These are phyloP conservation scores for Eudiplozoon nipponicum DNA, from an alignment of 2,888 invertebrate species.

Conservation along the genomic window DNA sequence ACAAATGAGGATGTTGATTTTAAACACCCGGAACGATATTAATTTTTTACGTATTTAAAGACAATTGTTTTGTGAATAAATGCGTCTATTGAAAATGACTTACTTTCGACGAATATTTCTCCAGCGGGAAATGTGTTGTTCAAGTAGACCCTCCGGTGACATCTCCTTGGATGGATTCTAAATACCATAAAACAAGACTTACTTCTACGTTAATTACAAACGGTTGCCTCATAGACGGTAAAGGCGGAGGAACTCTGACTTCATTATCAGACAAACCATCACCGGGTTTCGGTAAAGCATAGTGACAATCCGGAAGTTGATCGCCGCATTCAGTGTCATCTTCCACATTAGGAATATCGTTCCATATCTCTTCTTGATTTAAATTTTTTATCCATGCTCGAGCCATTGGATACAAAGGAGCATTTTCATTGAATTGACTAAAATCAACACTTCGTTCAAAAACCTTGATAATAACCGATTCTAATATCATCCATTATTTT, in stretches of 20 bases:
- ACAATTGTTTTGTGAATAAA: too few species aligned
- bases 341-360: constrained; percentile 6
- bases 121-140: constrained; percentile 8
- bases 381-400: constrained; percentile 8
- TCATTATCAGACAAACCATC: constrained; percentile 9
- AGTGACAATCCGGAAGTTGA: constrained; percentile 10
- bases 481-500: too few species aligned
- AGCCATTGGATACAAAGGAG: constrained; percentile 8
- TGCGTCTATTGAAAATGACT: too few species aligned
- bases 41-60: too few species aligned
- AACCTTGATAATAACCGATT: constrained; percentile 8
- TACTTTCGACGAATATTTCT: constrained; percentile 6
- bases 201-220: constrained; percentile 4
- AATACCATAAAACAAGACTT: background rate
- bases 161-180: constrained; percentile 4
- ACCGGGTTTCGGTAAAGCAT: constrained; percentile 7
- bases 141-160: constrained; percentile 7
- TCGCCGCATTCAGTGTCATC: constrained; percentile 4
- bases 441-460: constrained; percentile 11
- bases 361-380: constrained; percentile 6
- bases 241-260: constrained; percentile 4
- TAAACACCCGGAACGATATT: too few species aligned
- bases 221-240: constrained; percentile 4
- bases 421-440: constrained; percentile 8
- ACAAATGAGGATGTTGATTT: too few species aligned